These are phyloP conservation scores for Drosophila maculinotata DNA, from an alignment of 2,888 invertebrate genomes.

Conservation along the genomic window DNA sequence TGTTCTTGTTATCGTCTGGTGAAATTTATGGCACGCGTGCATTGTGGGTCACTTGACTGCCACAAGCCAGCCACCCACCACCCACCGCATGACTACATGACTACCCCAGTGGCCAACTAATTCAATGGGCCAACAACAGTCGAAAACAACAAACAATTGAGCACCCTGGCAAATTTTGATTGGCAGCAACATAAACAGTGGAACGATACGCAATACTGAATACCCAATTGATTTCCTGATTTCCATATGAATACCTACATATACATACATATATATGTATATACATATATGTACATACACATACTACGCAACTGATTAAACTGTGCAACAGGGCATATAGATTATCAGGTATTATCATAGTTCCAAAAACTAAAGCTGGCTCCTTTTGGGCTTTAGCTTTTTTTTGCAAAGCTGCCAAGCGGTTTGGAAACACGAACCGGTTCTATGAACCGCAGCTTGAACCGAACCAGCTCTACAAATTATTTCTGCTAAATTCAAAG, in stretches of 20 bases:
- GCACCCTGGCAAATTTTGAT: constrained; percentile 22
- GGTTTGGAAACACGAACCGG: too few species aligned
- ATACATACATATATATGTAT: neutral
- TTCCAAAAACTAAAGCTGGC: too few species aligned
- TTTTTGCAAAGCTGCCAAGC: too few species aligned
- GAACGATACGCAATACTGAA: constrained; percentile 37
- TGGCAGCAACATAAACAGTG: constrained; percentile 53
- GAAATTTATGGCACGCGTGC: constrained; percentile 64
- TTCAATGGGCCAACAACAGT: constrained; percentile 11
- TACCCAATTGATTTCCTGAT: constrained; percentile 58
- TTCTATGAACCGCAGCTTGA: too few species aligned
- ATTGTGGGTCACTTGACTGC: constrained; percentile 19
- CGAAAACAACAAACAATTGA: constrained; percentile 20
- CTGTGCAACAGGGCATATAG: too few species aligned
- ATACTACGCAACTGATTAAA: too few species aligned
- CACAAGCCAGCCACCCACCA: constrained; percentile 9
- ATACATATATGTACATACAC: too few species aligned
- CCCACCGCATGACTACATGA: neutral
- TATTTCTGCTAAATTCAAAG: too few species aligned
- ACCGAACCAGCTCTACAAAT: too few species aligned
- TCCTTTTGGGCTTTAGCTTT: too few species aligned
- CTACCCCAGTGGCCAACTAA: constrained; percentile 14
- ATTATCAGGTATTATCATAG: too few species aligned
- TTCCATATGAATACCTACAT: constrained; percentile 23
- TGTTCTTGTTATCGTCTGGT: constrained; percentile 40